Percentiles rank a stretch among this genome's conserved stretches.
Evolutionary conservation across 2,888 invertebrate genomes (phyloP).

Genomic region (Leptinotarsa peninsularis): DNA sequence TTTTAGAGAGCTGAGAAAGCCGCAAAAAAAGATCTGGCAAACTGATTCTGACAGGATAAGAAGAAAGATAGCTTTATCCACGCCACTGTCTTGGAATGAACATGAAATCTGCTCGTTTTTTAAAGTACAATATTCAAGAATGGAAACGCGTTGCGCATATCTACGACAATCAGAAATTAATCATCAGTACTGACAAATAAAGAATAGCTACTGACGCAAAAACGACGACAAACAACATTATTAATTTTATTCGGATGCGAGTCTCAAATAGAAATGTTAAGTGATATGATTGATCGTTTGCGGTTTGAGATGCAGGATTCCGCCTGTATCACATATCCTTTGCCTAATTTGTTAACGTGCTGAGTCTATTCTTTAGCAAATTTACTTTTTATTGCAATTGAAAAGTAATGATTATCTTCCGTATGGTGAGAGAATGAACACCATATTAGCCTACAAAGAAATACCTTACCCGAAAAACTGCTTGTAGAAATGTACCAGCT

Average conservation of each 20-base stretch:
- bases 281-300: slow-evolving; percentile 29
- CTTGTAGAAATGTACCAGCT: too few relatives aligned
- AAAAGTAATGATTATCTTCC: too few relatives aligned
- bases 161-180: slow-evolving; percentile 46
- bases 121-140: slow-evolving; percentile 30
- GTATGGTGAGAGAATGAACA: too few relatives aligned
- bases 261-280: slow-evolving; percentile 34
- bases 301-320: not conserved
- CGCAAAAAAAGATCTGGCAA: too few relatives aligned
- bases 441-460: too few relatives aligned
- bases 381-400: too few relatives aligned
- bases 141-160: slow-evolving; percentile 41
- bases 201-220: slow-evolving; percentile 43
- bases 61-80: too few relatives aligned
- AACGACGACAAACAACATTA: slow-evolving; percentile 43
- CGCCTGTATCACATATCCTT: not conserved
- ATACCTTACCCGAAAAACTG: too few relatives aligned
- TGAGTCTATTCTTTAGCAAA: too few relatives aligned
- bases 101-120: slow-evolving; percentile 42
- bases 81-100: slow-evolving; percentile 32
- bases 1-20: too few relatives aligned
- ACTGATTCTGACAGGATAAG: too few relatives aligned
- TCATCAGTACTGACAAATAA: slow-evolving; percentile 48
- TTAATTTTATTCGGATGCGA: slow-evolving; percentile 43
- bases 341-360: not conserved